phyloP scores from a whole-genome alignment of 2,888 invertebrate genomes.

The Ectemnius cavifrons region DNA sequence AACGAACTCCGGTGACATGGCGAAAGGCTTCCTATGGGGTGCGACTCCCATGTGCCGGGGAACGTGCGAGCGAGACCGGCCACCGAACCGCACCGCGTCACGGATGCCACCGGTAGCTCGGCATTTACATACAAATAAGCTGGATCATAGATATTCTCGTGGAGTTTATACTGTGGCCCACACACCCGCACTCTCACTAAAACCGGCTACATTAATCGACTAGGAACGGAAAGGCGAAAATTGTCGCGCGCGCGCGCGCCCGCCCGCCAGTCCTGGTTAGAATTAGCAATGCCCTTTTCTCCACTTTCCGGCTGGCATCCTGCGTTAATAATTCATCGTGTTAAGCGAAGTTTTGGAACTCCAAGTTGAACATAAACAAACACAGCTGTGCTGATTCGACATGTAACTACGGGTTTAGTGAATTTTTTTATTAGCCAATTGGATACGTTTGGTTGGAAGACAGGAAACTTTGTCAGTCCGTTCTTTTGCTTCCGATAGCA shows the following conservation, averaged over 20 bases:
- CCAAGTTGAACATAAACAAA: no score
- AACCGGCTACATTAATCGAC: constrained; percentile 38
- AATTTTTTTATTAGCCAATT: no score
- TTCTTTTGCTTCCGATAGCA: constrained; percentile 8
- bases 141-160: constrained; percentile 62
- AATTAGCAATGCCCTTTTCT: constrained; percentile 1
- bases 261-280: no score
- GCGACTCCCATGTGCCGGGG: constrained; percentile 23
- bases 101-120: constrained; percentile 48
- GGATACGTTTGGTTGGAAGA: no score
- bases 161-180: constrained; percentile 50
- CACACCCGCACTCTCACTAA: constrained; percentile 32
- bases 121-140: constrained; percentile 72
- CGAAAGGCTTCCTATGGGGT: constrained; percentile 45
- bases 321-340: no score
- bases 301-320: neutral
- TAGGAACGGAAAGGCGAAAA: constrained; percentile 14
- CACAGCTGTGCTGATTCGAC: no score
- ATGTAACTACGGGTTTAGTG: no score
- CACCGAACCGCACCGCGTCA: constrained; percentile 17
- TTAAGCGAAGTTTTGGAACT: no score
- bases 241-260: constrained; percentile 22
- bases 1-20: constrained; percentile 45
- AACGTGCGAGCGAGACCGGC: no score
- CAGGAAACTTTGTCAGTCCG: constrained; percentile 15